A percentile compares a stretch with the other conserved stretches of the same genome.
These are phyloP conservation scores for Scolopax bukidnonensis DNA, from an alignment of 2,797 vertebrate genomes.

Conservation along the genomic window DNA sequence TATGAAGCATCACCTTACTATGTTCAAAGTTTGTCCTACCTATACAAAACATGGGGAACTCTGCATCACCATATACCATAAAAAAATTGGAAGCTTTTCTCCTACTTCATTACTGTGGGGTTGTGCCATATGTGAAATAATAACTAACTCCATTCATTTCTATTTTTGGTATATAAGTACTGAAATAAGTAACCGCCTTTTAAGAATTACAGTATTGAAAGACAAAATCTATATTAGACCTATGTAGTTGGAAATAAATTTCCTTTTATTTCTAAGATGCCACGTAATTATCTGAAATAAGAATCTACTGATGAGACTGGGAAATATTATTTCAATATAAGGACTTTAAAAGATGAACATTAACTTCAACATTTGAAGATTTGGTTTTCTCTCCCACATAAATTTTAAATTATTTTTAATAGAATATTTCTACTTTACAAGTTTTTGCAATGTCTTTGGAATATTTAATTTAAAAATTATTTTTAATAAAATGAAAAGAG, in stretches of 20 bases:
- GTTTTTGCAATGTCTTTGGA: neutral
- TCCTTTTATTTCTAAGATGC: neutral
- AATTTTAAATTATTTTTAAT: conserved; percentile 8
- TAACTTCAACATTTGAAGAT: conserved; percentile 21
- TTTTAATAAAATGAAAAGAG: conserved; percentile 43
- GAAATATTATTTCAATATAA: conserved; percentile 36
- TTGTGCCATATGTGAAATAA: neutral
- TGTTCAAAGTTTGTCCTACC: neutral
- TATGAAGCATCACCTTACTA: neutral
- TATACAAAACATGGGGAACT: neutral
- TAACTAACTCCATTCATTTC: neutral
- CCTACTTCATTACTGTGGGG: neutral
- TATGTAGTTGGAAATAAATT: neutral
- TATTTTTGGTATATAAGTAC: neutral
- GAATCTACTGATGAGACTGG: neutral
- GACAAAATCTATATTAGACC: neutral
- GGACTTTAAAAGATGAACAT: neutral
- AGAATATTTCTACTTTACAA: conserved; percentile 18
- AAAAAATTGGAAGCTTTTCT: neutral
- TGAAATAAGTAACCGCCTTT: neutral
- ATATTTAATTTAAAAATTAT: conserved; percentile 16
- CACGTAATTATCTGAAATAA: conserved; percentile 2
- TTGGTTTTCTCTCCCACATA: neutral
- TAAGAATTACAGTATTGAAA: neutral
- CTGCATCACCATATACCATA: neutral